phyloP scores from a whole-genome alignment of 2,113 vertebrate genomes.

The Gobiocypris rarus region DNA sequence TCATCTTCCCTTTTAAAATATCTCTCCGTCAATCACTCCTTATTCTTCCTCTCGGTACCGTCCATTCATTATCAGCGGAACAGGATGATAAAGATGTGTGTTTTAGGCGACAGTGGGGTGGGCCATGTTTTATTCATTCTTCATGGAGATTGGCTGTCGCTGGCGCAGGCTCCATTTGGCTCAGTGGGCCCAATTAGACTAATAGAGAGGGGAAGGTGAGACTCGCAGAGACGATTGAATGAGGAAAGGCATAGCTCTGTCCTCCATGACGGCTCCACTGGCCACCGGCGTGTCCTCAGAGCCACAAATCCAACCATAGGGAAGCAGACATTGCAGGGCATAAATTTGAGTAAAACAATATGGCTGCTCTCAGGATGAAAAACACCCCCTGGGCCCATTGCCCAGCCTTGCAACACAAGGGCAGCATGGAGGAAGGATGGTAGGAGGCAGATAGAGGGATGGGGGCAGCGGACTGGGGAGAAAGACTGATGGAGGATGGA shows the following conservation, averaged over 20 bases:
- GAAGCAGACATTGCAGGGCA: conserved; percentile 48
- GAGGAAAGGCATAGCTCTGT: conserved; percentile 46
- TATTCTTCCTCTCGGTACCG: background rate
- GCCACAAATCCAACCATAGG: conserved; percentile 55
- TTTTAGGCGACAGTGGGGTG: conserved; percentile 45
- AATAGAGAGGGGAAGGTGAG: conserved; percentile 53
- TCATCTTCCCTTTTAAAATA: conserved; percentile 23
- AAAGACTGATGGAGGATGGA: conserved; percentile 25
- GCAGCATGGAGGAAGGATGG: conserved; percentile 26
- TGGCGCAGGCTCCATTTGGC: conserved; percentile 51
- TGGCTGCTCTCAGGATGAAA: conserved; percentile 72
- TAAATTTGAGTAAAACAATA: conserved; percentile 73
- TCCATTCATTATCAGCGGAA: conserved; percentile 53
- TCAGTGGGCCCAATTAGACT: conserved; percentile 59
- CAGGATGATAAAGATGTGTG: conserved; percentile 47
- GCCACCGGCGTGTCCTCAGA: conserved; percentile 34
- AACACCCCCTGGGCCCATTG: conserved; percentile 66
- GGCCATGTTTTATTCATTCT: conserved; percentile 60
- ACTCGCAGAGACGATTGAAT: conserved; percentile 47
- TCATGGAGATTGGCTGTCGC: conserved; percentile 46
- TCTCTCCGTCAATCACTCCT: conserved; percentile 43
- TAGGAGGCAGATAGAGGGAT: conserved; percentile 24
- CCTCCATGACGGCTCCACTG: conserved; percentile 40
- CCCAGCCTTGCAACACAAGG: conserved; percentile 55
- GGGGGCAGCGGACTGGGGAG: conserved; percentile 1